Conservation (phyloP, 2,797 vertebrate species). For the Chloroceryle amazona region DNA sequence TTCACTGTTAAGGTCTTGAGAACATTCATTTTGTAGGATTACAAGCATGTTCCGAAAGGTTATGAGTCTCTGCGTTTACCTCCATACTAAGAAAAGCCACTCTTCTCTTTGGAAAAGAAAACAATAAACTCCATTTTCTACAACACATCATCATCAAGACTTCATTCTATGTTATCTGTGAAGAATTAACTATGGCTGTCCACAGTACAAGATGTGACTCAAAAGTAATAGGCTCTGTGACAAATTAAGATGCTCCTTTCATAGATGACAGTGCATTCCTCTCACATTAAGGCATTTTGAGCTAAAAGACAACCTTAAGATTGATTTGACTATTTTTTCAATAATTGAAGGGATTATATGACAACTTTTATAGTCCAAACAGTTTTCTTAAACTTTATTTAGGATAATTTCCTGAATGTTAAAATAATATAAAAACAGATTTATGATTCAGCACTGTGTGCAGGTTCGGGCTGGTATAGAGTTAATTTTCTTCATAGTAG, state of each 20-base stretch:
- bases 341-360: slow-evolving; percentile 19
- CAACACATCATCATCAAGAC: neutral
- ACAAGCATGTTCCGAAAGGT: neutral
- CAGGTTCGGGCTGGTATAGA: neutral
- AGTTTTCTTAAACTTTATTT: slow-evolving; percentile 1
- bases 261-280: slow-evolving; percentile 41
- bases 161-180: slow-evolving; percentile 15
- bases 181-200: slow-evolving; percentile 46
- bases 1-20: neutral
- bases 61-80: neutral
- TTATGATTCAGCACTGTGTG: neutral
- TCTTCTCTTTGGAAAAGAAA: neutral
- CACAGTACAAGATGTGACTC: slow-evolving; percentile 66
- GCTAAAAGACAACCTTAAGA: slow-evolving; percentile 39
- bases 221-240: slow-evolving; percentile 65
- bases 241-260: slow-evolving; percentile 60
- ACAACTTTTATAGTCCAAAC: slow-evolving; percentile 37
- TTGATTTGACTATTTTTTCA: slow-evolving; percentile 54
- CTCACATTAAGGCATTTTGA: slow-evolving; percentile 59
- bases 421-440: slow-evolving; percentile 42
- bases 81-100: neutral
- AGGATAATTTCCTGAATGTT: slow-evolving; percentile 42
- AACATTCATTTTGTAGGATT: neutral
- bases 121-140: neutral
- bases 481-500: neutral